Evolutionary conservation across 2,888 invertebrate species (phyloP), one percentile per base, ranked within the genome.

Genomic region (Brachylomia viminalis): DNA sequence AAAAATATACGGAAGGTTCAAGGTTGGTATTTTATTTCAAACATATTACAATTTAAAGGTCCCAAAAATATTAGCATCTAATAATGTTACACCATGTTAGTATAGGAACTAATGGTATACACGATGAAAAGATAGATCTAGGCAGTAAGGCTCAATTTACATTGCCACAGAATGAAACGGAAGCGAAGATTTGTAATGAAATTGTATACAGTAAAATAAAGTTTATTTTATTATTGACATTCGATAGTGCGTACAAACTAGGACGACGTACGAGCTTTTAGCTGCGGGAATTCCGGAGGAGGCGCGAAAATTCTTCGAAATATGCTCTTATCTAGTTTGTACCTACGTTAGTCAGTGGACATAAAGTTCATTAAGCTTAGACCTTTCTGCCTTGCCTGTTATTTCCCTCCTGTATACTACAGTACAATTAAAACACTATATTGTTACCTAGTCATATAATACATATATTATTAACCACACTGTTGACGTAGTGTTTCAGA

Each of bases 401-500:
- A 33, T 61, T 66, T 59, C 7, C 20, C 13, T 61, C 54, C 33
- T 79, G n/a, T 65, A 27, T 49, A 59, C 45, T 69, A 69, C 52
- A 66, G 27, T 65, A 72, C 56, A 68, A 64, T 27, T 59, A 59
- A 72, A 59, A 75, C 70, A 73, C 68, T 78, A 71, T 69, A 73
- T 87, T 88, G 88, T 91, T 92, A 87, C 84, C 81, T 90, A 90
- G 85, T 89, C 86, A 62, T 89, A 87, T 84, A 79, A 78, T 79
- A 80, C 76, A 79, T 85, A 54, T 54, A 75, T 49, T 76, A 86
- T 86, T 88, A 89, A 90, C 86, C 82, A 76, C 80, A 86, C 75
- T 83, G 87, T 89, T 89, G 88, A 83, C 68, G 88, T 91, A 91
- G 89, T 87, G 90, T 91, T 92, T 92, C 91, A 91, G 91, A 90